Evolutionary conservation across 2,888 invertebrate species (phyloP), one percentile per base, ranked within the genome.

Genomic region (Parnassius mnemosyne): DNA sequence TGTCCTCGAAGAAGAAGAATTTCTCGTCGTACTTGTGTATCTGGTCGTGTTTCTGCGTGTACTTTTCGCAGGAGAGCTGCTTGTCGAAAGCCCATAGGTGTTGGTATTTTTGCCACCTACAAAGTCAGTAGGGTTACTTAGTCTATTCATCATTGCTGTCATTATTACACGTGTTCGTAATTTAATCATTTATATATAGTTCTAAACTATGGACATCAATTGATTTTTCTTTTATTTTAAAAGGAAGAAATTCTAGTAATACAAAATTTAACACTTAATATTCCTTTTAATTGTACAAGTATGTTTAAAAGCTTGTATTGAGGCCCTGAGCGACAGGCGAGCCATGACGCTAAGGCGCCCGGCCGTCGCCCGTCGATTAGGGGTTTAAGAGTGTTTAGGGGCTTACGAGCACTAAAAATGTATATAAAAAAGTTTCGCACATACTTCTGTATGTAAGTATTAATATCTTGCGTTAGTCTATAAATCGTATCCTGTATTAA

Each of bases 31-130:
- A 97, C 66, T 94, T 93, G 49, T 78, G 77, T 34, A 92, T 88
- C 66, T 89, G 87, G 1, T 90, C 87, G 71, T 83, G 72, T 66
- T 94, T 94, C 53, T 93, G 91, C 1, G 96, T 92, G 87, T 97
- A 97, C 77, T 95, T 95, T 71, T 96, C 95, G 71, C 96, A 96
- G 2, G 95, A 94, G 10, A 93, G 83, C 60, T 89, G 83, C 79
- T 96, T 97, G 77, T 97, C 96, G 75, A 92, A 94, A 0, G 93
- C 92, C 97, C 97, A 97, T 12, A 97, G 85, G 75, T 94, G 94
- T 65, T 93, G 93, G 76, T 95, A 97, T 71, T 94, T 94, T 61
- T 93, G 93, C 94, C 96, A 97, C 73, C 94, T 94, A 66, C 10
- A 57, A 61, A 53, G 13, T 11, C 10, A 25, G 53, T n/a, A 52